These are phyloP conservation scores for Caenorhabditis japonica DNA, from an alignment of 2,888 invertebrate genomes.

Conservation along the genomic window DNA sequence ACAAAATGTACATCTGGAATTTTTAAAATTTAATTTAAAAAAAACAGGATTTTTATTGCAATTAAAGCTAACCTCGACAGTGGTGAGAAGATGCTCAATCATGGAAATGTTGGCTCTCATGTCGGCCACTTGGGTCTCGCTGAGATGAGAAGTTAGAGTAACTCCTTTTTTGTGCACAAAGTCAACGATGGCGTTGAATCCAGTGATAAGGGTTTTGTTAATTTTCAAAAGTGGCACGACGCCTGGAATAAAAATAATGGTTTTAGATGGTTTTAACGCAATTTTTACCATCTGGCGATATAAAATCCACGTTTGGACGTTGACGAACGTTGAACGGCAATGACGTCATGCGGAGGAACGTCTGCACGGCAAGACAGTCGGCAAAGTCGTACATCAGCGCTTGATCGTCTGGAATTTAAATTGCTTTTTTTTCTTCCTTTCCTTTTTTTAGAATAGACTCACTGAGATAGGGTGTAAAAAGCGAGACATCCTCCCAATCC, in stretches of 20 bases:
- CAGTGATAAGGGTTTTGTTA: conserved; percentile 89
- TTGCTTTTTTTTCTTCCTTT: no score
- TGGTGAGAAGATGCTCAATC: conserved; percentile 86
- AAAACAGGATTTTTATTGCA: conserved; percentile 28
- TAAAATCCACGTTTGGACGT: conserved; percentile 92
- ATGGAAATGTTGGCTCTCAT: conserved; percentile 93
- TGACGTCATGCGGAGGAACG: conserved; percentile 92
- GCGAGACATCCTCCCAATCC: conserved; percentile 70
- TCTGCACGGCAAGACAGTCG: conserved; percentile 91
- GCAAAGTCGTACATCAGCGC: conserved; percentile 93
- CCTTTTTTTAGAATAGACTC: no score
- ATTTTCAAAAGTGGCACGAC: conserved; percentile 92
- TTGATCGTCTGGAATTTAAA: conserved; percentile 84
- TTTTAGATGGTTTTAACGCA: not conserved
- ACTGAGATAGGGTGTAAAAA: conserved; percentile 70
- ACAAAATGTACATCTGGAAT: conserved; percentile 86
- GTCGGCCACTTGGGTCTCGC: conserved; percentile 87
- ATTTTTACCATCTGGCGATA: conserved; percentile 86
- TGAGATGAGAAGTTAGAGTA: conserved; percentile 84
- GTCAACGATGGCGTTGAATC: conserved; percentile 90
- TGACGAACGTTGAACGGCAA: conserved; percentile 87
- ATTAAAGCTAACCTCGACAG: conserved; percentile 84
- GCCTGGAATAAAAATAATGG: conserved; percentile 80
- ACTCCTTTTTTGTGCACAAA: conserved; percentile 89
- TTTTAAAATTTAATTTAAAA: not conserved